A percentile compares a stretch with the other conserved stretches of the same genome.
phyloP scores from a whole-genome alignment of 2,888 invertebrate genomes.

The Lepeophtheirus nordmannii region DNA sequence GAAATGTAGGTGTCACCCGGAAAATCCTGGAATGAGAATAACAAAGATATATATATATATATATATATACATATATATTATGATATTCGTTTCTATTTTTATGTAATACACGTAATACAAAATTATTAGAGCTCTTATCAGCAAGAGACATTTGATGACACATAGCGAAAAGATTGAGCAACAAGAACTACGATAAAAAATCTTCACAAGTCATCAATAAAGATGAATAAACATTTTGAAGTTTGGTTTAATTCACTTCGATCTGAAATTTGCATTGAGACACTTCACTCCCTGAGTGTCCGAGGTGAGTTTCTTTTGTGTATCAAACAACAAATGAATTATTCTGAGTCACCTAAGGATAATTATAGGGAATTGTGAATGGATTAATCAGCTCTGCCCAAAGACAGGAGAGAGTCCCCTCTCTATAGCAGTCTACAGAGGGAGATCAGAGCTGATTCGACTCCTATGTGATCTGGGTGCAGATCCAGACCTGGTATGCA shows the following conservation, averaged over 20 bases:
- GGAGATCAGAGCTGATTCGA: not conserved
- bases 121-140: no score
- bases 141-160: no score
- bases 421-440: not conserved
- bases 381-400: not conserved
- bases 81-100: no score
- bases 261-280: not conserved
- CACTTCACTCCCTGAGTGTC: not conserved
- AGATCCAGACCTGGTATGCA: not conserved
- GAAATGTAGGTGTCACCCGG: constrained; percentile 58
- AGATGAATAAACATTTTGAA: not conserved
- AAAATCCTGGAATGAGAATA: constrained; percentile 32
- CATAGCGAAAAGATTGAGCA: no score
- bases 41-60: not conserved
- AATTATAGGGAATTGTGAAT: not conserved
- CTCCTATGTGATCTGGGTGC: not conserved
- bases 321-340: not conserved
- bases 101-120: no score
- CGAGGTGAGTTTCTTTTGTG: not conserved
- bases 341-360: not conserved
- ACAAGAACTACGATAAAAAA: no score
- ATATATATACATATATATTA: no score
- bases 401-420: not conserved
- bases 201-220: no score
- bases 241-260: not conserved